Conservation (phyloP, 2,888 invertebrate genomes). For the Tenodera sinensis region DNA sequence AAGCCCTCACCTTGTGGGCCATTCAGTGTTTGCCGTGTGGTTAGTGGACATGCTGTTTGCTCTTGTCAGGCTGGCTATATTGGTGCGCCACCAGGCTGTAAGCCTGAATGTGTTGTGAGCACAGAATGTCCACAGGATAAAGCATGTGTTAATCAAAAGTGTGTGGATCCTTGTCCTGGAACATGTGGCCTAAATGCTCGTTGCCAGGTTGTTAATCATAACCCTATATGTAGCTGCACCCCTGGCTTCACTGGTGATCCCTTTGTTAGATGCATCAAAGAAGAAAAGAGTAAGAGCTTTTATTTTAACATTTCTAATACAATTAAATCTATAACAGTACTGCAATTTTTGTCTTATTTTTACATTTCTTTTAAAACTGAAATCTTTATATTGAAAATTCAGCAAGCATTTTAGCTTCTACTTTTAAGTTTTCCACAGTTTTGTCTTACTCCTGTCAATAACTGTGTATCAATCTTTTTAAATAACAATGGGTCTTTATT, state of each 20-base stretch:
- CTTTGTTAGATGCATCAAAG: slow-evolving; percentile 62
- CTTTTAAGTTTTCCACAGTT: neutral
- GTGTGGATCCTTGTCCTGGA: slow-evolving; percentile 76
- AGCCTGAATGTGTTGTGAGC: slow-evolving; percentile 80
- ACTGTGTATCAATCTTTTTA: neutral
- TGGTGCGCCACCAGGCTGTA: slow-evolving; percentile 74
- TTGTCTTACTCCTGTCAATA: slow-evolving; percentile 35
- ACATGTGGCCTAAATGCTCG: slow-evolving; percentile 78
- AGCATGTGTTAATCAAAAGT: slow-evolving; percentile 77
- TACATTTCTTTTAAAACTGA: no score
- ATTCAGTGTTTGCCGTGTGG: slow-evolving; percentile 71
- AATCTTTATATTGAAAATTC: no score
- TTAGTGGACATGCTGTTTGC: slow-evolving; percentile 76
- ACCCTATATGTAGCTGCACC: slow-evolving; percentile 81
- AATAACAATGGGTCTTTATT: no score
- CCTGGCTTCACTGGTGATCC: slow-evolving; percentile 78
- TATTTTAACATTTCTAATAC: neutral
- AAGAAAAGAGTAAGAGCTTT: slow-evolving; percentile 56
- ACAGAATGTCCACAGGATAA: slow-evolving; percentile 77
- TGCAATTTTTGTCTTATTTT: neutral
- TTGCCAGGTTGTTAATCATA: slow-evolving; percentile 81
- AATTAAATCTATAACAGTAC: neutral
- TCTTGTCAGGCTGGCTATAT: slow-evolving; percentile 72
- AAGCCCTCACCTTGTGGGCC: slow-evolving; percentile 81
- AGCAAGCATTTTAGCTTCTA: no score